Evolutionary conservation across 2,113 vertebrate genomes (phyloP), one percentile per base, ranked within the genome.

Genomic region (Syrmaticus mikado): DNA sequence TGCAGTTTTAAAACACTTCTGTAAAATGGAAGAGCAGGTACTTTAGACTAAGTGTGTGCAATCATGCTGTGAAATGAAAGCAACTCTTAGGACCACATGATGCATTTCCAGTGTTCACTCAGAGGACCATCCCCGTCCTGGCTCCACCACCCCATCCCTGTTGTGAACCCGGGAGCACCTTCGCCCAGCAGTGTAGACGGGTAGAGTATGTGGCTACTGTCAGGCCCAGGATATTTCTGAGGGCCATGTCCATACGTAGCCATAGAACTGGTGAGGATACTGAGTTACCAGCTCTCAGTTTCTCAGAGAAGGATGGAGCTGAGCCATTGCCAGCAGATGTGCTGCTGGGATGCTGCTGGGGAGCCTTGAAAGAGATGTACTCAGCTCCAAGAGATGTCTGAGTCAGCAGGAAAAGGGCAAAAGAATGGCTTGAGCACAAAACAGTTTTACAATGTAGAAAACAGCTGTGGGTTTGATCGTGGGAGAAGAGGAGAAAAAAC

Each of bases 221-320:
- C 85, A 66, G n/a, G 43, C 17, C n/a, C 2, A 3, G 18, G 20
- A 32, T 13, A 17, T 64, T 78, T 57, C 70, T 87, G 82, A 62
- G 61, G 10, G n/a, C 41, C 2, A 0, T 43, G 28, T 20, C 15
- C 34, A 20, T 10, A 8, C 1, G 8, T 30, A 1, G 0, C 0
- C 0, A 32, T 27, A 52, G 32, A 34, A 34, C 53, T 45, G 11
- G n/a, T 40, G 61, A 53, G n/a, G 8, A 68, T 41, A 25, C 25
- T 75, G 30, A 48, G 19, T 0, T 68, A n/a, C n/a, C 1, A 0
- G 36, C 32, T 58, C 55, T n/a, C 55, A 58, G 32, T 20, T n/a
- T 20, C 55, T 58, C 12, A 24, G 48, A 40, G 20, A 18, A 60
- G 50, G 32, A 74, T 80, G 36, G n/a, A 46, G 25, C 40, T 73